Conservation (phyloP, 1,140 invertebrate genomes). For the Euura saliciscinereae region DNA sequence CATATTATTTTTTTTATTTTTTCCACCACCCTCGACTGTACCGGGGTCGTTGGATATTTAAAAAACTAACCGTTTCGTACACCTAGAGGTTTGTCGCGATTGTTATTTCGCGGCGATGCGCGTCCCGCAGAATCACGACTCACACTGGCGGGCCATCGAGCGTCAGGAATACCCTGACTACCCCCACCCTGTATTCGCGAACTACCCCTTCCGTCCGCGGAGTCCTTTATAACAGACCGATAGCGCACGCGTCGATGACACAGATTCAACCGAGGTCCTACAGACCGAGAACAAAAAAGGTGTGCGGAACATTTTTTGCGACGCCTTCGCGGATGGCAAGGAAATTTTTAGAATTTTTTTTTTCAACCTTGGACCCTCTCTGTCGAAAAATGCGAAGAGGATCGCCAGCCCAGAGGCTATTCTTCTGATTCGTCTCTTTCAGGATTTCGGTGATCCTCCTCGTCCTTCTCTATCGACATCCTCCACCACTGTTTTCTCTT, state of each 20-base stretch:
- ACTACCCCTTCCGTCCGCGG: neutral
- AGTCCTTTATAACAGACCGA: neutral
- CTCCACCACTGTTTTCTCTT: too few species aligned
- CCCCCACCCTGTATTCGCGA: neutral
- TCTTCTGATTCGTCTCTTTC: too few species aligned
- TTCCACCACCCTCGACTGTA: neutral
- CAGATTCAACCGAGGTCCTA: neutral
- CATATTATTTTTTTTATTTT: too few species aligned
- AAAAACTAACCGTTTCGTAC: slow-evolving; percentile 25
- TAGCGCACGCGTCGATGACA: slow-evolving; percentile 4
- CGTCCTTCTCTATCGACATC: too few species aligned
- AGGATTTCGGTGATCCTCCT: too few species aligned
- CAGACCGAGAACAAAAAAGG: too few species aligned
- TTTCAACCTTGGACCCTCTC: neutral
- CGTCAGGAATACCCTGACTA: slow-evolving; percentile 41
- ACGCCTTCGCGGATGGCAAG: neutral
- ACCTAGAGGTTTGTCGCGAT: slow-evolving; percentile 20
- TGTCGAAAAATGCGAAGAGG: neutral
- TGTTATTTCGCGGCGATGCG: slow-evolving; percentile 42
- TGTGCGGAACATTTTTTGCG: too few species aligned
- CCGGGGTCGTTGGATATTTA: slow-evolving; percentile 25
- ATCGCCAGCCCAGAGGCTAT: too few species aligned
- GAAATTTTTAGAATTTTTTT: neutral
- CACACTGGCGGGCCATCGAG: slow-evolving; percentile 58
- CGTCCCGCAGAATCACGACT: slow-evolving; percentile 56